Conservation (phyloP, 2,113 vertebrate genomes). For the Proteles cristata region DNA sequence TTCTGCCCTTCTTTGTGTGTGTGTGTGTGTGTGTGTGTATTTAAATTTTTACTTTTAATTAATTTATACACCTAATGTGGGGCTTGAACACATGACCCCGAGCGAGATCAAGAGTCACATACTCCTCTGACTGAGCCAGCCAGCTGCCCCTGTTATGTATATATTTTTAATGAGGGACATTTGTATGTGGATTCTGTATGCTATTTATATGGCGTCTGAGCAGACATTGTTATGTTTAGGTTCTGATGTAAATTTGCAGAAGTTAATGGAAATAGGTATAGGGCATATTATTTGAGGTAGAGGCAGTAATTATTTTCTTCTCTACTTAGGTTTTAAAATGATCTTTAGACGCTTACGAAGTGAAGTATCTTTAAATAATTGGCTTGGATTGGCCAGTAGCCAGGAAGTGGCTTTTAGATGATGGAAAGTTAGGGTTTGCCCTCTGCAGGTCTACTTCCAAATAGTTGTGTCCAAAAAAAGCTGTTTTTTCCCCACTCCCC, state of each 20-base stretch:
- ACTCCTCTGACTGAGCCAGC: background rate
- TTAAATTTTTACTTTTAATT: background rate
- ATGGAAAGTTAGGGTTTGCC: slow-evolving; percentile 65
- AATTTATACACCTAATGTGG: background rate
- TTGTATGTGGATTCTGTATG: background rate
- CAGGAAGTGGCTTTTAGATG: slow-evolving; percentile 68
- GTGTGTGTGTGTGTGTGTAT: background rate
- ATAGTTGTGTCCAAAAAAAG: slow-evolving; percentile 70
- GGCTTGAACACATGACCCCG: background rate
- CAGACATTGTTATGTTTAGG: slow-evolving; percentile 32
- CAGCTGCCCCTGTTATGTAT: background rate
- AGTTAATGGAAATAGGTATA: slow-evolving; percentile 35
- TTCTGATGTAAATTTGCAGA: slow-evolving; percentile 51
- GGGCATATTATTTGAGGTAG: slow-evolving; percentile 36
- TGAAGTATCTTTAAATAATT: slow-evolving; percentile 20
- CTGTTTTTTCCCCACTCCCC: background rate
- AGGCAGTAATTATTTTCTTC: slow-evolving; percentile 1
- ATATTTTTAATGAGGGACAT: background rate
- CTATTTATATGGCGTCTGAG: slow-evolving; percentile 12
- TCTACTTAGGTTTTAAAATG: slow-evolving; percentile 27
- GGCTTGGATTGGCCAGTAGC: slow-evolving; percentile 50
- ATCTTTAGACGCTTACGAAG: background rate
- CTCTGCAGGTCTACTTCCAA: slow-evolving; percentile 70
- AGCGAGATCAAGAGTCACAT: background rate
- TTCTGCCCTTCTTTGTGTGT: background rate